These are phyloP conservation scores for Ectropis crepuscularia DNA, from an alignment of 2,888 invertebrate species.

Conservation along the genomic window DNA sequence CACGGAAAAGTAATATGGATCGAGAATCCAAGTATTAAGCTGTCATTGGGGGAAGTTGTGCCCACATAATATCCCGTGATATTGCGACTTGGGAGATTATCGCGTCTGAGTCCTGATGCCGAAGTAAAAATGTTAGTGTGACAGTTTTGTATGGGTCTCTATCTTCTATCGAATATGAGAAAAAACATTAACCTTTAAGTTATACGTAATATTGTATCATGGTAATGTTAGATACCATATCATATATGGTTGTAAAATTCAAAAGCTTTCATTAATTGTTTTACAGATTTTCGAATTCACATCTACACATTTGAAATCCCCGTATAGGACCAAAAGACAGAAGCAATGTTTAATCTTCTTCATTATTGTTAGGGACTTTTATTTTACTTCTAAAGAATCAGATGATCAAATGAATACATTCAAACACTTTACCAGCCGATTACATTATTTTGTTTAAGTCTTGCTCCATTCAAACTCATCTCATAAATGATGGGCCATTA, in stretches of 20 bases:
- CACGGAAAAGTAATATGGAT: conserved; percentile 60
- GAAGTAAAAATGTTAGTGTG: conserved; percentile 42
- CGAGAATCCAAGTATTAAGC: conserved; percentile 56
- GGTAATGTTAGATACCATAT: no score
- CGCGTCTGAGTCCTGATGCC: conserved; percentile 53
- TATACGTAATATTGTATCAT: no score
- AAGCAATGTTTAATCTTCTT: no score
- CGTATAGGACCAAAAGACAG: no score
- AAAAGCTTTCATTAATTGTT: no score
- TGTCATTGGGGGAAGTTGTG: conserved; percentile 60
- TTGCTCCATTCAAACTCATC: neutral
- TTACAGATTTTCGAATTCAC: no score
- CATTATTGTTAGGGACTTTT: no score
- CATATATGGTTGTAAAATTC: no score
- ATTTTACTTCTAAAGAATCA: no score
- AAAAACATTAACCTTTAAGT: neutral
- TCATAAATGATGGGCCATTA: neutral
- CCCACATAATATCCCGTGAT: conserved; percentile 58
- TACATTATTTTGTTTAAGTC: neutral
- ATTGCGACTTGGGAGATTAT: conserved; percentile 65
- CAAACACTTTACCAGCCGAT: no score
- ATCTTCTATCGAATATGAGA: neutral
- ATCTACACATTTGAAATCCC: no score
- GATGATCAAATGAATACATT: no score
- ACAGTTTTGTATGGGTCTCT: conserved; percentile 11